These are phyloP conservation scores for Solen grandis DNA, from an alignment of 1,140 invertebrate genomes.

Conservation along the genomic window DNA sequence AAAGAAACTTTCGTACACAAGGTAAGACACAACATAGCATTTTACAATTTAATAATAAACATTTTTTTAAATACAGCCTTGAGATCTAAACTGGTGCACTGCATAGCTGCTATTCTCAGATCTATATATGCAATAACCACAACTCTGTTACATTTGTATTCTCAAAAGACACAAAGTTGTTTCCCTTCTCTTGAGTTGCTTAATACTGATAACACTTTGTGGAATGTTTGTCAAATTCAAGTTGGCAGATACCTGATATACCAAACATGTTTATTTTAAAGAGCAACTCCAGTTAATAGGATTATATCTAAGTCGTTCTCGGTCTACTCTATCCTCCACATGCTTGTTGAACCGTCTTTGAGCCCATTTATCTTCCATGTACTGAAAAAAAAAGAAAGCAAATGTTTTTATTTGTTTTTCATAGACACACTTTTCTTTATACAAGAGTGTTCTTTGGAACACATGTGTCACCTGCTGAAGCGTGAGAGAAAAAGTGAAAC, in stretches of 20 bases:
- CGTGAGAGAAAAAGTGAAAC: background rate
- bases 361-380: conserved; percentile 75
- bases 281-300: conserved; percentile 79
- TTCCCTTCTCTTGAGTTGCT: background rate
- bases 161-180: background rate
- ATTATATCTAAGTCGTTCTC: conserved; percentile 76
- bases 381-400: conserved; percentile 65
- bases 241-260: background rate
- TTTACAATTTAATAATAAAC: too few species aligned
- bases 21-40: too few species aligned
- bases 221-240: background rate
- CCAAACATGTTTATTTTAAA: conserved; percentile 67
- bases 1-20: too few species aligned
- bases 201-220: background rate
- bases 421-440: conserved; percentile 16
- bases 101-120: background rate
- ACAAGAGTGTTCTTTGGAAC: too few species aligned
- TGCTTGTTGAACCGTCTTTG: conserved; percentile 51
- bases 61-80: too few species aligned
- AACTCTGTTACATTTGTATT: background rate
- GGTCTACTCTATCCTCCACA: conserved; percentile 67
- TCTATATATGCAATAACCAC: background rate
- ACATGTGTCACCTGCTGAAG: too few species aligned
- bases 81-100: too few species aligned
- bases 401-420: background rate